A percentile compares a stretch with the other conserved stretches of the same genome.
Conservation (phyloP, 2,797 vertebrate species). For the Rhinoraja longicauda region DNA sequence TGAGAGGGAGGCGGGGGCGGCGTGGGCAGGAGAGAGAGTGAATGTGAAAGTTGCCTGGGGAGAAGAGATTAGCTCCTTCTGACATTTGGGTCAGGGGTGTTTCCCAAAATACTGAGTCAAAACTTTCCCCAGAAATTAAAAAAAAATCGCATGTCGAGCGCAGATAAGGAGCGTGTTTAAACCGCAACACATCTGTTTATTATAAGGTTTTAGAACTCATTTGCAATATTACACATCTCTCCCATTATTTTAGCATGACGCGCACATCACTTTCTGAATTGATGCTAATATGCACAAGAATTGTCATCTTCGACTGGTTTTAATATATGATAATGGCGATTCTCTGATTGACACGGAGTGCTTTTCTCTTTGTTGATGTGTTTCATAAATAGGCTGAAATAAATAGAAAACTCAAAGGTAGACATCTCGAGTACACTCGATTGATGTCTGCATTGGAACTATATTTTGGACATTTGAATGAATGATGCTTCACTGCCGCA, state of each 20-base stretch:
- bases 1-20: conserved; percentile 30
- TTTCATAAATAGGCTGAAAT: background rate
- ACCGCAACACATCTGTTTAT: conserved; percentile 18
- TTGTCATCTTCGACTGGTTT: conserved; percentile 12
- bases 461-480: background rate
- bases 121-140: conserved; percentile 67
- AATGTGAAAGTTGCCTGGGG: conserved; percentile 52
- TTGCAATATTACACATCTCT: conserved; percentile 6
- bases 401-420: background rate
- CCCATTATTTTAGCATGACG: background rate
- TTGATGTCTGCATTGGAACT: background rate
- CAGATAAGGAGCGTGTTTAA: conserved; percentile 56
- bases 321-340: background rate
- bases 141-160: conserved; percentile 54
- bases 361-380: background rate
- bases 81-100: conserved; percentile 51
- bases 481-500: no score
- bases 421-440: background rate
- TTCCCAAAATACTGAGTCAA: conserved; percentile 59
- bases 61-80: conserved; percentile 59
- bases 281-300: background rate
- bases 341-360: background rate
- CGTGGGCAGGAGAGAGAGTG: conserved; percentile 48
- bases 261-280: background rate
- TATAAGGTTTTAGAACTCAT: conserved; percentile 43